Percentiles rank a stretch among this genome's conserved stretches.
Evolutionary conservation across 2,113 vertebrate species (phyloP).

Genomic region (Leuciscus idus): DNA sequence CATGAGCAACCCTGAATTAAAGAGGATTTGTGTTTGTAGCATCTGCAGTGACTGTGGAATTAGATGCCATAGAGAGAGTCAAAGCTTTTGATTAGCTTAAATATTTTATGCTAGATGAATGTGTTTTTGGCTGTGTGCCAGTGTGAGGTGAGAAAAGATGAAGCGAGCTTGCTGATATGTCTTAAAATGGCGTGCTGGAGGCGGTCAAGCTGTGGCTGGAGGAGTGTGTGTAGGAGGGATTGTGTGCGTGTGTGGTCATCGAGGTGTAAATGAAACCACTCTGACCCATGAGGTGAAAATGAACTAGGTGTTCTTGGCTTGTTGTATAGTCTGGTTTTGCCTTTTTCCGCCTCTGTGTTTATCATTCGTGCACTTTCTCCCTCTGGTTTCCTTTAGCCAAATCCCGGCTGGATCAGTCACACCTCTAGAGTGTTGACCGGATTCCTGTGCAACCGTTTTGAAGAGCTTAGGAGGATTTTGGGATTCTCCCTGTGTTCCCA

Average conservation of each 20-base stretch:
- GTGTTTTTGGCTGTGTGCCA: background rate
- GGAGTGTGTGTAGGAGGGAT: constrained; percentile 19
- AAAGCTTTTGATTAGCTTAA: background rate
- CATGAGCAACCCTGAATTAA: constrained; percentile 11
- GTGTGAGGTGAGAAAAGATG: constrained; percentile 19
- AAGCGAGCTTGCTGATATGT: background rate
- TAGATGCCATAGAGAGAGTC: background rate
- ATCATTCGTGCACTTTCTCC: background rate
- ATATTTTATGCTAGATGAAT: background rate
- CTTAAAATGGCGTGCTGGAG: constrained; percentile 9
- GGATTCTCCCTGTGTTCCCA: background rate
- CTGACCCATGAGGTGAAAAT: constrained; percentile 58
- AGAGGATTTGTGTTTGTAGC: constrained; percentile 18
- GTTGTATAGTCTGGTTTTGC: background rate
- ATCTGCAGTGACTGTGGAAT: background rate
- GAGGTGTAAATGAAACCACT: constrained; percentile 62
- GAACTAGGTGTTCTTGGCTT: constrained; percentile 32
- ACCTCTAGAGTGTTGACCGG: background rate
- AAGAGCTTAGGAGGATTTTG: background rate
- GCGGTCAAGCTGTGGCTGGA: constrained; percentile 21
- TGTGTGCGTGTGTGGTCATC: constrained; percentile 35
- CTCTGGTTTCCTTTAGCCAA: background rate
- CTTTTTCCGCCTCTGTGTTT: background rate
- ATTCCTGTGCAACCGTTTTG: background rate
- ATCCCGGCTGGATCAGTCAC: background rate